Evolutionary conservation across 2,113 vertebrate genomes (phyloP).

Genomic region (Odobenus rosmarus): DNA sequence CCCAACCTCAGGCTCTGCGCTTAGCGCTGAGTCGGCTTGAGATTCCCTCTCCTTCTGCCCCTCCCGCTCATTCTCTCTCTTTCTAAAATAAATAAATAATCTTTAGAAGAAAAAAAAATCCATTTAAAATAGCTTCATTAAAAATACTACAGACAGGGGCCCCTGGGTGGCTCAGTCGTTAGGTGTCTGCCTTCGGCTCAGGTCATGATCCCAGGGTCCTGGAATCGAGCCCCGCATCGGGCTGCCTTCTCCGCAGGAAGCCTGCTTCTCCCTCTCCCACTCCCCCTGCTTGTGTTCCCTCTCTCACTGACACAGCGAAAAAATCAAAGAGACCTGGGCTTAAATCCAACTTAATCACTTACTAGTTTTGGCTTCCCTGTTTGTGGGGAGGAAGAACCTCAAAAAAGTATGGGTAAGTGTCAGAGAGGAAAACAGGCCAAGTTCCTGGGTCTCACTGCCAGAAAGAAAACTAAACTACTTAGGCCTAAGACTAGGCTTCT

Average conservation of each 20-base stretch:
- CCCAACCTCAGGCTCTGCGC: background rate
- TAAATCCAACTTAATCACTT: background rate
- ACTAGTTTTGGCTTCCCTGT: background rate
- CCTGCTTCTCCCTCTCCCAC: too few relatives aligned
- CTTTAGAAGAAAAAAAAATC: background rate
- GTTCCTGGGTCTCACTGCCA: background rate
- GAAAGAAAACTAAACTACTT: conserved; percentile 9
- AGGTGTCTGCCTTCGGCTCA: too few relatives aligned
- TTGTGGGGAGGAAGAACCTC: background rate
- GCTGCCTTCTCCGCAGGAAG: too few relatives aligned
- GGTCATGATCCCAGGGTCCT: too few relatives aligned
- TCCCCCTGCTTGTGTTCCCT: too few relatives aligned
- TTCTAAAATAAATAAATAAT: background rate
- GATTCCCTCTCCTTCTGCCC: background rate
- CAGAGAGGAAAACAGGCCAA: background rate
- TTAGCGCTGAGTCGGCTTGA: background rate
- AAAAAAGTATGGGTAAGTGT: background rate
- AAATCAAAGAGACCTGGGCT: background rate
- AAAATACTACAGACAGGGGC: background rate
- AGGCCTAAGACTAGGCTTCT: background rate
- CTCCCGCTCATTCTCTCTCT: background rate
- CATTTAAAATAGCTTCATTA: background rate
- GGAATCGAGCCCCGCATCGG: too few relatives aligned
- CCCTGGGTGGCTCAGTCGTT: too few relatives aligned
- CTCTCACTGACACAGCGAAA: too few relatives aligned